These are phyloP conservation scores for Aegithalos caudatus DNA, from an alignment of 2,113 vertebrate genomes.

Conservation along the genomic window DNA sequence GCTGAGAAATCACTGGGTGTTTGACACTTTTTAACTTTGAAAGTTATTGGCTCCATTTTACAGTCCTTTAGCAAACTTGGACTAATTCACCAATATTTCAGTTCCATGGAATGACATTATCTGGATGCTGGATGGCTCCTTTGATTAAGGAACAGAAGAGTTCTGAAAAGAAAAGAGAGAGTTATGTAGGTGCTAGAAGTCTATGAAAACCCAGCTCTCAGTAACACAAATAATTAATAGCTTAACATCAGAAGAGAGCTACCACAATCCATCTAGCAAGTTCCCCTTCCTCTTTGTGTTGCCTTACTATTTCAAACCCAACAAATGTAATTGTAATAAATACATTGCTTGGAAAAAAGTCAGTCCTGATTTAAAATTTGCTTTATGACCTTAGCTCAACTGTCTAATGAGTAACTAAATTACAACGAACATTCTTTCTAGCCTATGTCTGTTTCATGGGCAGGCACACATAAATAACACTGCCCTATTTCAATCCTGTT, in stretches of 20 bases:
- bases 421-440: neutral
- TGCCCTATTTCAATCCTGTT: neutral
- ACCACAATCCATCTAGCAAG: neutral
- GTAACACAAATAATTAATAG: neutral
- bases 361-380: neutral
- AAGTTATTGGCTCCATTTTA: slow-evolving; percentile 76
- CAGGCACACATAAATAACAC: neutral
- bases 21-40: slow-evolving; percentile 64
- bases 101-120: neutral
- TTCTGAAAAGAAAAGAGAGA: slow-evolving; percentile 61
- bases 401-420: neutral
- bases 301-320: neutral
- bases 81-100: neutral
- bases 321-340: neutral
- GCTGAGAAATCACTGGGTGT: slow-evolving; percentile 44
- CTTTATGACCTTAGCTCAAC: neutral
- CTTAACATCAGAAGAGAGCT: neutral
- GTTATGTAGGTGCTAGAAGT: neutral
- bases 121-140: neutral
- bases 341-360: neutral
- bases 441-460: neutral
- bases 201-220: neutral
- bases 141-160: neutral
- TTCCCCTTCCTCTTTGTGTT: neutral
- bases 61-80: neutral